Percentiles rank a stretch among this genome's conserved stretches.
phyloP scores from a whole-genome alignment of 2,888 invertebrate species.

The Agriotes lineatus region DNA sequence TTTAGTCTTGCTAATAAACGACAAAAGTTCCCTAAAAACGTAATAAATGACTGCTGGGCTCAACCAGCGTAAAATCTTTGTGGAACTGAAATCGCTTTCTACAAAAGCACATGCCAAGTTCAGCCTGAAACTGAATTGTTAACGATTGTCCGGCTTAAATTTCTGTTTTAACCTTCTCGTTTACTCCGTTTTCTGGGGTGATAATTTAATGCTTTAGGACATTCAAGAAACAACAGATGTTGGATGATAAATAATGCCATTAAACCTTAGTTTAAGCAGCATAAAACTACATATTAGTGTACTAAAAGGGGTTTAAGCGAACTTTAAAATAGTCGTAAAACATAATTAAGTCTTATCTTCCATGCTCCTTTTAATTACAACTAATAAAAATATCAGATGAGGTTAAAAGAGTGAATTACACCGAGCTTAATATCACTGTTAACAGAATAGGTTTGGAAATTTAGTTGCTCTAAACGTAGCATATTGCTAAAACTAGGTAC shows the following conservation, averaged over 20 bases:
- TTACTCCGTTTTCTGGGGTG: background rate
- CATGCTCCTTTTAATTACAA: background rate
- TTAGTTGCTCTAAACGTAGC: too few species aligned
- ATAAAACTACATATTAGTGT: background rate
- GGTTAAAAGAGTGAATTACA: too few species aligned
- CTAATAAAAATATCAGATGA: too few species aligned
- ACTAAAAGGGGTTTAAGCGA: background rate
- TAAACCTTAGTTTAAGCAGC: background rate
- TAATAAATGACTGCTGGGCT: background rate
- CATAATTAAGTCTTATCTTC: background rate
- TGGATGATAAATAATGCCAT: background rate
- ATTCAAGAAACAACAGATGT: background rate
- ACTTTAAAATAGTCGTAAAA: background rate
- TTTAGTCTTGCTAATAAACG: slow-evolving; percentile 10
- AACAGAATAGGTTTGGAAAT: too few species aligned
- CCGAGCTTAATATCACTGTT: too few species aligned
- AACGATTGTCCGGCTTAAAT: slow-evolving; percentile 6
- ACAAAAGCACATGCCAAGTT: slow-evolving; percentile 10
- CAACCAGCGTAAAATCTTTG: slow-evolving; percentile 15
- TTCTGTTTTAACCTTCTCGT: slow-evolving; percentile 1
- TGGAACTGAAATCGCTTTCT: background rate
- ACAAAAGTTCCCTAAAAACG: slow-evolving; percentile 8
- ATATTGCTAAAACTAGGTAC: too few species aligned
- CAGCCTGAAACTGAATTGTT: background rate
- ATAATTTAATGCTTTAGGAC: background rate